Conservation (phyloP, 2,888 invertebrate species). For the Allolobophora icterica region DNA sequence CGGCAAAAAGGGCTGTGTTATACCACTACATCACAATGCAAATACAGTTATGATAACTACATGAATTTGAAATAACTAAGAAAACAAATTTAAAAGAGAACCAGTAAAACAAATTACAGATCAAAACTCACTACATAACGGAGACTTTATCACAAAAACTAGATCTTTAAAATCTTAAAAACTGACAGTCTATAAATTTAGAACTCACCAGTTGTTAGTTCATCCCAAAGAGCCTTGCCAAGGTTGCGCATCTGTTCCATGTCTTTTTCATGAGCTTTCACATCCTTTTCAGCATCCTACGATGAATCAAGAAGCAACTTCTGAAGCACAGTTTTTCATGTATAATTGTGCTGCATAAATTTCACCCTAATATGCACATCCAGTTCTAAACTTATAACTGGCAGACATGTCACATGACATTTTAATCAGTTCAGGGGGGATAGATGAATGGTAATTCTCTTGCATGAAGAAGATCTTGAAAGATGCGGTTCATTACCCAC, state of each 20-base stretch:
- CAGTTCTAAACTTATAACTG: background rate
- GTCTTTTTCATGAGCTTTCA: constrained; percentile 68
- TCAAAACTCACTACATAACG: background rate
- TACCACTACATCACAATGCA: too few relatives aligned
- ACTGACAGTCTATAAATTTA: background rate
- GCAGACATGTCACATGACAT: background rate
- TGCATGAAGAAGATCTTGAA: too few relatives aligned
- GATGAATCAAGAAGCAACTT: constrained; percentile 14
- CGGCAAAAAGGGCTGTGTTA: too few relatives aligned
- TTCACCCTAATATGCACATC: background rate
- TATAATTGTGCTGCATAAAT: background rate
- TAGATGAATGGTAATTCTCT: too few relatives aligned
- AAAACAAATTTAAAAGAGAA: background rate
- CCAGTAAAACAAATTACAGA: background rate
- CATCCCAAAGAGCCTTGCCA: constrained; percentile 64
- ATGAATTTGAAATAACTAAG: background rate
- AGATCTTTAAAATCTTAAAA: too few relatives aligned
- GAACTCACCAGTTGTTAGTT: constrained; percentile 26
- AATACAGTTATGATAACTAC: too few relatives aligned
- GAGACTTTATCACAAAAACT: background rate
- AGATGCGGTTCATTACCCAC: too few relatives aligned
- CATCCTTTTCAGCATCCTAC: constrained; percentile 66
- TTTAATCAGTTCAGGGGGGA: background rate
- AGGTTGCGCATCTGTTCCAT: constrained; percentile 72
- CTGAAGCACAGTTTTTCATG: background rate